Percentiles rank a stretch among this genome's conserved stretches.
phyloP scores from a whole-genome alignment of 1,140 invertebrate genomes.

The Protaetia brevitarsis region DNA sequence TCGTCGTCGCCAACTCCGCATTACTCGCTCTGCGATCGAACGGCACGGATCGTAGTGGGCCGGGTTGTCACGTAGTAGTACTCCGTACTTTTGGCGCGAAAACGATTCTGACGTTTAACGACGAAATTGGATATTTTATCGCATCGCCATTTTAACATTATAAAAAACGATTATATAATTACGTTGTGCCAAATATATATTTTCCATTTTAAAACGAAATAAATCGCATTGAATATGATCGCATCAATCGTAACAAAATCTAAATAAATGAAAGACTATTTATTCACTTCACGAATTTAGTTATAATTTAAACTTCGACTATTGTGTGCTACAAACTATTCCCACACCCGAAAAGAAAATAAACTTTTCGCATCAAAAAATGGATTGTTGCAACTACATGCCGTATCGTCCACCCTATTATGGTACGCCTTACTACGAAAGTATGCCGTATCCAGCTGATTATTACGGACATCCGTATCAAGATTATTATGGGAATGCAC shows the following conservation, averaged over 20 bases:
- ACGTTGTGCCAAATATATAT: too few relatives aligned
- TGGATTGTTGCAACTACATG: constrained; percentile 58
- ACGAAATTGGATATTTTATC: too few relatives aligned
- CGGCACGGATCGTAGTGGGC: neutral
- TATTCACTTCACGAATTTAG: too few relatives aligned
- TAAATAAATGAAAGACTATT: too few relatives aligned
- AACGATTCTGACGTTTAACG: too few relatives aligned
- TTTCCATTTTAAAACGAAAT: too few relatives aligned
- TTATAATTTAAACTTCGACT: too few relatives aligned
- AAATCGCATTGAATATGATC: too few relatives aligned
- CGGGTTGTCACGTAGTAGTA: neutral
- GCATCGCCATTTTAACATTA: too few relatives aligned
- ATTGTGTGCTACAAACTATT: neutral
- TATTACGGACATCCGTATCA: constrained; percentile 49
- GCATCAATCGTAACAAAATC: too few relatives aligned
- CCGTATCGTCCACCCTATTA: constrained; percentile 48
- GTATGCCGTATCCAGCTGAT: constrained; percentile 41
- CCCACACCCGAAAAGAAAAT: neutral
- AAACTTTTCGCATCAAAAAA: constrained; percentile 34
- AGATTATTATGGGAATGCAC: constrained; percentile 36
- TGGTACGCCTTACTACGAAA: constrained; percentile 39
- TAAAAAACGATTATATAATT: too few relatives aligned
- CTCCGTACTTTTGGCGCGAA: neutral
- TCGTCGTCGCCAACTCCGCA: constrained; percentile 22
- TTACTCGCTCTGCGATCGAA: constrained; percentile 21